Base-by-base conservation (phyloP, 2,113 vertebrate species). In the Trichechus manatus region DNA sequence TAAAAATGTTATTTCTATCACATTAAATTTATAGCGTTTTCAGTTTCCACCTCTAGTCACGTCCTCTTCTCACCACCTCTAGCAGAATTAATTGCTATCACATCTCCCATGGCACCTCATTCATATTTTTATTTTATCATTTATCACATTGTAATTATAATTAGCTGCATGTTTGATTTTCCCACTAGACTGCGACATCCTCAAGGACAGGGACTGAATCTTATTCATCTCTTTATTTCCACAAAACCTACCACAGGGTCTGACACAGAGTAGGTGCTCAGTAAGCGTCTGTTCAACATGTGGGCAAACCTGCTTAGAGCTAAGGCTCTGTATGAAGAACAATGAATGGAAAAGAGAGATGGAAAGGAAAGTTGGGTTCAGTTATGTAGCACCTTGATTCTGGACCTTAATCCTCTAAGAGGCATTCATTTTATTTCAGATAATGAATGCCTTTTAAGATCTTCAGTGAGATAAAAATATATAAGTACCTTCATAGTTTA, bases 31-130 rank as follows among this genome's bases (percentile, higher is more conserved):
- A 94, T 77, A 81, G 63, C 47, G 63, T 74, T 96, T 95, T 96
- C 59, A 33, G 87, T 70, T 93, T 74, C 53, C 53, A 81, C 95
- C 95, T 94, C 86, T 39, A 84, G 33, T 31, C 64, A 83, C 84
- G 84, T 78, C 83, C 80, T 96, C 63, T 78, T 87, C 63, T 89
- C 25, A 85, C 79, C 50, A 94, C 84, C 80, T 94, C 87, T 53
- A 79, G 83, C 75, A 94, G 77, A 95, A 93, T 97, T 97, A 96
- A 97, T 93, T 97, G 59, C 89, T 92, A 75, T 81, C 64, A 44
- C 50, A 74, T 92, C 63, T 95, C 89, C 68, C 93, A 91, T 27
- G 91, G 78, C 27, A 93, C 74, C 74, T 87, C 89, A 39, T 47
- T 94, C 56, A n/a, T 66, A 85, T 92, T 95, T 95, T 89, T 87